phyloP scores from a whole-genome alignment of 2,888 invertebrate genomes.

The Netelia fuscicornis region DNA sequence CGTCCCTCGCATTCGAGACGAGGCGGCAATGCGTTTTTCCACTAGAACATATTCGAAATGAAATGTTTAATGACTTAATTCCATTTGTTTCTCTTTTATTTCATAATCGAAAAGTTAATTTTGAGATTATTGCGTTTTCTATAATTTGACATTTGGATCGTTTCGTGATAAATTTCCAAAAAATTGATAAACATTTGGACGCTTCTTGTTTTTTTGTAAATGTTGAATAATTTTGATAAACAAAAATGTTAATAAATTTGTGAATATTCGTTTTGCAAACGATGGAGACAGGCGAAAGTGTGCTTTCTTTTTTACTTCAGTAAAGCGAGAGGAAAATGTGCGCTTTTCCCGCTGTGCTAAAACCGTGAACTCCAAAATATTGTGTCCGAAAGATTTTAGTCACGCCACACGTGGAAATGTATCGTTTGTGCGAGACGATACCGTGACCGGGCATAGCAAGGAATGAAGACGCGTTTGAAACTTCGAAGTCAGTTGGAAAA shows the following conservation, averaged over 20 bases:
- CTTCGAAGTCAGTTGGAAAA: not conserved
- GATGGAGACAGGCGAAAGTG: slow-evolving; percentile 20
- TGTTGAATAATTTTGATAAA: too few species aligned
- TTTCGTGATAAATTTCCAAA: too few species aligned
- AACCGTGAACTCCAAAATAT: slow-evolving; percentile 68
- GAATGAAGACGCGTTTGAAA: not conserved
- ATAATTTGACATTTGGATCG: too few species aligned
- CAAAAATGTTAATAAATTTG: too few species aligned
- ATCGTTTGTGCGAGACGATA: not conserved
- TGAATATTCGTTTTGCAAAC: slow-evolving; percentile 6
- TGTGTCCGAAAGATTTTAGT: slow-evolving; percentile 63
- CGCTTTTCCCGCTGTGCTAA: slow-evolving; percentile 52
- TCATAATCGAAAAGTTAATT: not conserved
- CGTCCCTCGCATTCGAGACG: not conserved
- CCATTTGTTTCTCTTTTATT: not conserved
- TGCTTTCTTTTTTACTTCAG: not conserved
- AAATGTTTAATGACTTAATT: not conserved
- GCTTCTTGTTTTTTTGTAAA: too few species aligned
- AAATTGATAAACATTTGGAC: too few species aligned
- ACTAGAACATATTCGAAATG: not conserved
- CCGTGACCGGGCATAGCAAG: not conserved
- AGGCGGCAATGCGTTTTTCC: not conserved
- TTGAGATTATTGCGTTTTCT: too few species aligned
- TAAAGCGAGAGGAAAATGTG: slow-evolving; percentile 26
- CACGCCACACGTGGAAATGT: slow-evolving; percentile 58